Percentiles rank a stretch among this genome's conserved stretches.
Conservation (phyloP, 2,888 invertebrate species). For the Trachelus stipa region DNA sequence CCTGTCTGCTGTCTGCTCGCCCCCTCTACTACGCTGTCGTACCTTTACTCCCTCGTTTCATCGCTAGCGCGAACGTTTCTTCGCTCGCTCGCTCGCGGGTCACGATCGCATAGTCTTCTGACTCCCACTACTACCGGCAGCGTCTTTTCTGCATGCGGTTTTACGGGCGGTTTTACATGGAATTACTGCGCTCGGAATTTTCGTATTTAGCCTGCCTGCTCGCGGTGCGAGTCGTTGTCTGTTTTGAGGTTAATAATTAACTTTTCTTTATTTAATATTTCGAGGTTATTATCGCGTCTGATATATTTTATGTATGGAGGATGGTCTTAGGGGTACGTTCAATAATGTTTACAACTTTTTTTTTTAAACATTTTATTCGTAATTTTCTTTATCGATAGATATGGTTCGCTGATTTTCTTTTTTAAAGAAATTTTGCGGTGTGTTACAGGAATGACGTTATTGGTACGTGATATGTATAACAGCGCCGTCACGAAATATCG, state of each 20-base stretch:
- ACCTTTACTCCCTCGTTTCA: slow-evolving; percentile 18
- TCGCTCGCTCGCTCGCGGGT: slow-evolving; percentile 23
- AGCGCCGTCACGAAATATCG: not conserved
- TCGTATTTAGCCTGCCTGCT: not conserved
- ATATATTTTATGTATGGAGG: not conserved
- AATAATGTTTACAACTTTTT: not conserved
- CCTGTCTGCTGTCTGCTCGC: slow-evolving; percentile 34
- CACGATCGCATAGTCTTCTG: slow-evolving; percentile 33
- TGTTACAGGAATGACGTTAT: not conserved
- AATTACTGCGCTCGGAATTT: slow-evolving; percentile 4
- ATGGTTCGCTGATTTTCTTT: too few species aligned
- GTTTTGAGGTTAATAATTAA: not conserved
- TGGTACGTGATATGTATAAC: not conserved
- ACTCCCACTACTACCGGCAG: slow-evolving; percentile 33
- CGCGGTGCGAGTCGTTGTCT: not conserved
- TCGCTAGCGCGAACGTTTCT: slow-evolving; percentile 18
- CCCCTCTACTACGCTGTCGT: slow-evolving; percentile 13
- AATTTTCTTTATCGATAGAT: not conserved
- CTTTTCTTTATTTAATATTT: not conserved
- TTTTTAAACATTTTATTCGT: not conserved
- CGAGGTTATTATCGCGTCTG: not conserved
- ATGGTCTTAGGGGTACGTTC: not conserved
- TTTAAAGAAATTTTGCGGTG: not conserved
- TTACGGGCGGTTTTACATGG: slow-evolving; percentile 16
- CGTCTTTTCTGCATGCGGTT: slow-evolving; percentile 28